Conservation (phyloP, 2,797 vertebrate genomes). For the Acropternis orthonyx region DNA sequence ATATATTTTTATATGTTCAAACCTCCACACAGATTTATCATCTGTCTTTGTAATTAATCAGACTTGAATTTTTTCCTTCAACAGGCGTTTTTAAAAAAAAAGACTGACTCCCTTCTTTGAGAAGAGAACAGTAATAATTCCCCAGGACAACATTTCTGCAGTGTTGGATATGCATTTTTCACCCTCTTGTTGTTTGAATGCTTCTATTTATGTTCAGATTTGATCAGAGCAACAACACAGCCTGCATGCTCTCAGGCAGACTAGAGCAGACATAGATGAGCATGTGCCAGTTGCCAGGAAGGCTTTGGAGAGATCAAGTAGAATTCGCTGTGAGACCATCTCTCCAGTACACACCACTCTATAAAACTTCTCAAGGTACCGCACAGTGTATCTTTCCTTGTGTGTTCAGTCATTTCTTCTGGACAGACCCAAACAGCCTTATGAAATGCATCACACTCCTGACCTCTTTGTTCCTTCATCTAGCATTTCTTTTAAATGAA, state of each 20-base stretch:
- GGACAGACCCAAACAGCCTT: background rate
- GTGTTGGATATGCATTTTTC: background rate
- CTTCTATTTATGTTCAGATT: background rate
- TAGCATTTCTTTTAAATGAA: background rate
- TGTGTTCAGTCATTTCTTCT: background rate
- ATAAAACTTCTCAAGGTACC: background rate
- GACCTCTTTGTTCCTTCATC: background rate
- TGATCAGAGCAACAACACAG: background rate
- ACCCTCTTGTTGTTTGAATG: accelerated
- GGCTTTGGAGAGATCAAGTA: background rate
- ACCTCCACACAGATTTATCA: background rate
- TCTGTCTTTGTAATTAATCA: background rate
- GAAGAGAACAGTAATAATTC: background rate
- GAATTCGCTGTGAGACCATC: background rate
- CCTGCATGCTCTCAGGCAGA: background rate
- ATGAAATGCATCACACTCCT: background rate
- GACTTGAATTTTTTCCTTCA: background rate
- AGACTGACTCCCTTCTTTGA: background rate
- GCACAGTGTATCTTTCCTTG: background rate
- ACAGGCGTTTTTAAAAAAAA: background rate
- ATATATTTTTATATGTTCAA: background rate
- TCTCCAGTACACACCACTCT: background rate
- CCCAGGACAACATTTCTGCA: background rate
- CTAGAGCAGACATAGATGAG: background rate
- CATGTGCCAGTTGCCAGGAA: accelerated